Percentiles rank a stretch among this genome's conserved stretches.
phyloP scores from a whole-genome alignment of 2,113 vertebrate species.

The Sturnira hondurensis region DNA sequence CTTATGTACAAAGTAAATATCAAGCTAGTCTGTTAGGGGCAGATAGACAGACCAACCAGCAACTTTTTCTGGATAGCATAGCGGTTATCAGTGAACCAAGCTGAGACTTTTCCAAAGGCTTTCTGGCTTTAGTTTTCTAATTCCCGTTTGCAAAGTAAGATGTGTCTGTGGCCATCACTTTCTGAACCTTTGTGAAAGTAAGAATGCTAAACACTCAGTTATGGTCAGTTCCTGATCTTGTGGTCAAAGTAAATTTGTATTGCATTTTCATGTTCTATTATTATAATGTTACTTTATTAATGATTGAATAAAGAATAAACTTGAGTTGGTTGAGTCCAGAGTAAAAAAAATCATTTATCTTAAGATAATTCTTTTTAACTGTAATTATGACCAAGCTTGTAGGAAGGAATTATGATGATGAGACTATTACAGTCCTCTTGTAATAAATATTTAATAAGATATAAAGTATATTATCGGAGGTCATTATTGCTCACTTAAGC shows the following conservation, averaged over 20 bases:
- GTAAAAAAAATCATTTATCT: background rate
- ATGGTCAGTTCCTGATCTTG: constrained; percentile 74
- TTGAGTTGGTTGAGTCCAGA: background rate
- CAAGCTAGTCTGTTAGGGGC: constrained; percentile 57
- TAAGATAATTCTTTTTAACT: constrained; percentile 16
- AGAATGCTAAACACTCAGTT: constrained; percentile 70
- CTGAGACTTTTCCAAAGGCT: background rate
- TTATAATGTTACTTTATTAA: background rate
- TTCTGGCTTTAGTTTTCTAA: background rate
- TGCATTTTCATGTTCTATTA: background rate
- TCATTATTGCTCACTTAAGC: constrained; percentile 36
- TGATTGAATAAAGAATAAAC: background rate
- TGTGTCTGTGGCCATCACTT: constrained; percentile 66
- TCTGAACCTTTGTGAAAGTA: constrained; percentile 74
- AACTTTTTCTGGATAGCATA: constrained; percentile 54
- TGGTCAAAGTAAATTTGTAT: constrained; percentile 2
- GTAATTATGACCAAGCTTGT: constrained; percentile 18
- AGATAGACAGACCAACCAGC: background rate
- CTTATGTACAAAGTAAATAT: constrained; percentile 65
- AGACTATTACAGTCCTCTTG: background rate
- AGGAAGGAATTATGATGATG: constrained; percentile 1
- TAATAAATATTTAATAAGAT: background rate
- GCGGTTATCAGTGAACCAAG: background rate
- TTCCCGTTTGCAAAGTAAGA: constrained; percentile 64
- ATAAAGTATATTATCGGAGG: background rate